phyloP scores from a whole-genome alignment of 2,797 vertebrate genomes.

The Phalloptychus januarius region DNA sequence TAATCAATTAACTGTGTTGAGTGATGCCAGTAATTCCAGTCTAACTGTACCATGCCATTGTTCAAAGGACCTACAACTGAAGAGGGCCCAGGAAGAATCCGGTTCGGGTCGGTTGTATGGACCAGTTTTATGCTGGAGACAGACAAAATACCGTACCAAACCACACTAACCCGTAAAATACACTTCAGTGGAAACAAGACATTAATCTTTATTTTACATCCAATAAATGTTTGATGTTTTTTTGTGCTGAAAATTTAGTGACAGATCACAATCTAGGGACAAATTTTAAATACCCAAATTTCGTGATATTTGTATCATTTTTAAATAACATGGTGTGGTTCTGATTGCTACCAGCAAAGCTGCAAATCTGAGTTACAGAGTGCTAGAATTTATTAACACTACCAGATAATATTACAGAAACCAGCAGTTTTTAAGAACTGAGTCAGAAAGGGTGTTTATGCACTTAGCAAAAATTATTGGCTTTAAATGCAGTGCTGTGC shows the following conservation, averaged over 20 bases:
- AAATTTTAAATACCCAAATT: neutral
- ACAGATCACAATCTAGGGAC: neutral
- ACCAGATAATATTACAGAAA: neutral
- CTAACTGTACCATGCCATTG: neutral
- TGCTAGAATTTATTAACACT: neutral
- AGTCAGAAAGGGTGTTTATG: neutral
- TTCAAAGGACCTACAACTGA: neutral
- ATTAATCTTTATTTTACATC: neutral
- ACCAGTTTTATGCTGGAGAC: neutral
- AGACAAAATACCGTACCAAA: too few species aligned
- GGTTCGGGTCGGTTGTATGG: neutral
- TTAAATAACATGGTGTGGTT: neutral
- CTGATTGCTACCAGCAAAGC: neutral
- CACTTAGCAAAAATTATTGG: neutral
- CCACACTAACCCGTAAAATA: too few species aligned
- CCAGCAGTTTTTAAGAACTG: neutral
- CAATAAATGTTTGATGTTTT: neutral
- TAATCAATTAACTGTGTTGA: neutral
- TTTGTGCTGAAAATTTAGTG: neutral
- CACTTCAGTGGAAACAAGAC: too few species aligned
- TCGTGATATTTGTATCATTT: neutral
- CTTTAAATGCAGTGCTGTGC: neutral
- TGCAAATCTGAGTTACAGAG: slow-evolving; percentile 2
- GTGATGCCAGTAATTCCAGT: neutral
- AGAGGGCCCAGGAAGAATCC: neutral